Percentiles rank a stretch among this genome's conserved stretches.
phyloP scores from a whole-genome alignment of 2,888 invertebrate genomes.

The Margaritifera margaritifera region DNA sequence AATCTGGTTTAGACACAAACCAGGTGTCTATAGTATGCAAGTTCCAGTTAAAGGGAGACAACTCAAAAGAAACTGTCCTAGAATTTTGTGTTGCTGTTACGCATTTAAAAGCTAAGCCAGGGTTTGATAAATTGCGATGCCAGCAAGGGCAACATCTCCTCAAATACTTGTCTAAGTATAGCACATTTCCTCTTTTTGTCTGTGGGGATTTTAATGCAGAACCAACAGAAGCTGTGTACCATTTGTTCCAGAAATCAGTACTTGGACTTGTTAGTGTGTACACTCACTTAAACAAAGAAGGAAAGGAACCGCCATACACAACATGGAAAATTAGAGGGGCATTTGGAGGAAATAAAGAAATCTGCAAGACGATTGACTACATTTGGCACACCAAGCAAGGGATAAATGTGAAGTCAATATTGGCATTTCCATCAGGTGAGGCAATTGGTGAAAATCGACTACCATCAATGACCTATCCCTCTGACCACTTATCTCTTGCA shows the following conservation, averaged over 20 bases:
- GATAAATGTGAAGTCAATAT: constrained; percentile 77
- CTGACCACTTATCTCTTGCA: constrained; percentile 84
- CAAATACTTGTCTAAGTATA: constrained; percentile 38
- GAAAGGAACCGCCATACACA: constrained; percentile 81
- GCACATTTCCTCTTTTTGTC: constrained; percentile 76
- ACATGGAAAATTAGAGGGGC: constrained; percentile 83
- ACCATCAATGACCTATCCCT: constrained; percentile 82
- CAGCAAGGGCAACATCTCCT: constrained; percentile 59
- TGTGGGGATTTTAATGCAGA: constrained; percentile 87
- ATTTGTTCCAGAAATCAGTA: constrained; percentile 74
- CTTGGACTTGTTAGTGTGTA: constrained; percentile 69
- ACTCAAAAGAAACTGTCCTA: constrained; percentile 73
- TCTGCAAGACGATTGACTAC: constrained; percentile 84
- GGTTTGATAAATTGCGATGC: constrained; percentile 68
- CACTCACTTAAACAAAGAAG: constrained; percentile 55
- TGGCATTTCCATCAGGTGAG: constrained; percentile 79
- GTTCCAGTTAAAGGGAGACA: constrained; percentile 32
- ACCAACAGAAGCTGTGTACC: constrained; percentile 82
- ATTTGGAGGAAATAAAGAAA: constrained; percentile 75
- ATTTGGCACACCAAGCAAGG: constrained; percentile 72
- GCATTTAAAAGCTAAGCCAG: constrained; percentile 83
- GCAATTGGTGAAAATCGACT: constrained; percentile 81
- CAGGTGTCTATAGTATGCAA: constrained; percentile 77
- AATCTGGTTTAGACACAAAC: constrained; percentile 46
- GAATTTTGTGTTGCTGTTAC: constrained; percentile 82